Conservation (phyloP, 2,888 invertebrate genomes). For the Trissolcus brochymenae region DNA sequence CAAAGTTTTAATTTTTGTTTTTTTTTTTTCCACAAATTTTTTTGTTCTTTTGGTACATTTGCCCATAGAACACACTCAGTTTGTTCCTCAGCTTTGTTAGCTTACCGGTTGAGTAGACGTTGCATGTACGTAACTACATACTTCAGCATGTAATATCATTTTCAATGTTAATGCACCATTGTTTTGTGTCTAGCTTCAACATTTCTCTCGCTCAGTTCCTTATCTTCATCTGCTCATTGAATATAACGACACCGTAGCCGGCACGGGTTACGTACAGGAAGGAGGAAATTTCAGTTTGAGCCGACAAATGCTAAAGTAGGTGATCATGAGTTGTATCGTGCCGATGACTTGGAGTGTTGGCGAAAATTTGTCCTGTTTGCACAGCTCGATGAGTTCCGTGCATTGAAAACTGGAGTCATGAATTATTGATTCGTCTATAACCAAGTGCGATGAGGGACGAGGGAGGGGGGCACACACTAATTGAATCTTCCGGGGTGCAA, state of each 20-base stretch:
- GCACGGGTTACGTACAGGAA: constrained; percentile 45
- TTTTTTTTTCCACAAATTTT: too few relatives aligned
- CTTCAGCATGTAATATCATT: constrained; percentile 53
- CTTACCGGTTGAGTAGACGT: constrained; percentile 53
- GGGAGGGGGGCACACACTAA: constrained; percentile 67
- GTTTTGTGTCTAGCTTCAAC: constrained; percentile 57
- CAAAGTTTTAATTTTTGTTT: too few relatives aligned
- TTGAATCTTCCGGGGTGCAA: constrained; percentile 75
- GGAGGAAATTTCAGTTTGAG: constrained; percentile 33
- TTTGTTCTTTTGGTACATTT: neutral
- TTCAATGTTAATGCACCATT: constrained; percentile 63
- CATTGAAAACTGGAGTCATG: constrained; percentile 68
- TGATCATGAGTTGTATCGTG: too few relatives aligned
- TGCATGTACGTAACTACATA: constrained; percentile 45
- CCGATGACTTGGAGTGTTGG: too few relatives aligned
- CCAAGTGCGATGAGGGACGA: constrained; percentile 71
- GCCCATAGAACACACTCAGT: constrained; percentile 37
- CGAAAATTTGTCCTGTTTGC: constrained; percentile 31
- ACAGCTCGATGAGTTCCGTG: constrained; percentile 63
- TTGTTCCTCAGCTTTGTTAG: constrained; percentile 48
- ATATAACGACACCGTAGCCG: constrained; percentile 53
- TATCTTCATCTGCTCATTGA: constrained; percentile 55
- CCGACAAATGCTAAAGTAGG: constrained; percentile 1
- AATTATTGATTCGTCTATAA: constrained; percentile 73
- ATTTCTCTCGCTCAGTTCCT: constrained; percentile 53